A percentile compares a stretch with the other conserved stretches of the same genome.
Conservation (phyloP, 2,888 invertebrate genomes). For the Drosophila atripex region DNA sequence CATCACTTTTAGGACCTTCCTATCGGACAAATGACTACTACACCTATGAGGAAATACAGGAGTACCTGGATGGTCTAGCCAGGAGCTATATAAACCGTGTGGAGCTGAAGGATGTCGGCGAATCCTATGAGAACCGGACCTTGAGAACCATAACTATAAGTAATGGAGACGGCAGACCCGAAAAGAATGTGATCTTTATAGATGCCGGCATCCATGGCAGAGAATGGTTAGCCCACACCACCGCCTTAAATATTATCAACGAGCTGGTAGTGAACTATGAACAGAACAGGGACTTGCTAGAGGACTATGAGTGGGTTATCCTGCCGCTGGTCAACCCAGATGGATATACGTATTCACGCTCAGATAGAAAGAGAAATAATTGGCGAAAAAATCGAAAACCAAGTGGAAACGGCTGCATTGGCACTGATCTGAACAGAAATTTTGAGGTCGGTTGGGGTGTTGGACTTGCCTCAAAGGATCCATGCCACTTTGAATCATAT, state of each 20-base stretch:
- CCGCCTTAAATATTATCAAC: slow-evolving; percentile 86
- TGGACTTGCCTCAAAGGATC: slow-evolving; percentile 75
- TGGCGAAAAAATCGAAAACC: slow-evolving; percentile 87
- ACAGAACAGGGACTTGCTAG: slow-evolving; percentile 84
- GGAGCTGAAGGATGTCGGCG: slow-evolving; percentile 85
- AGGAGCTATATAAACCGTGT: slow-evolving; percentile 85
- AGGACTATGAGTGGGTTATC: slow-evolving; percentile 87
- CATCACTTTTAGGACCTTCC: neutral
- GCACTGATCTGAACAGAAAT: slow-evolving; percentile 88
- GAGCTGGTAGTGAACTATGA: slow-evolving; percentile 85
- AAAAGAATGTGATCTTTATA: slow-evolving; percentile 85
- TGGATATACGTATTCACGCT: slow-evolving; percentile 88
- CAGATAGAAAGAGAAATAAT: slow-evolving; percentile 72
- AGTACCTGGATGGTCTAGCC: slow-evolving; percentile 85
- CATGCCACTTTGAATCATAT: slow-evolving; percentile 85
- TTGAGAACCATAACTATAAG: slow-evolving; percentile 87
- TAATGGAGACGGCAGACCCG: slow-evolving; percentile 83
- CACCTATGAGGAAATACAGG: slow-evolving; percentile 83
- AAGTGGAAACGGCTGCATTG: slow-evolving; percentile 75
- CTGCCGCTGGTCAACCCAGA: slow-evolving; percentile 89
- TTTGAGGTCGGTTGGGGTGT: slow-evolving; percentile 87
- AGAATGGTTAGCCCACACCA: slow-evolving; percentile 88
- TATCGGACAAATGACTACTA: slow-evolving; percentile 26
- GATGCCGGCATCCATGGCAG: slow-evolving; percentile 87
- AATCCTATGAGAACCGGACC: slow-evolving; percentile 86